Conservation (phyloP, 2,888 invertebrate genomes). For the Stenichneumon culpator region DNA sequence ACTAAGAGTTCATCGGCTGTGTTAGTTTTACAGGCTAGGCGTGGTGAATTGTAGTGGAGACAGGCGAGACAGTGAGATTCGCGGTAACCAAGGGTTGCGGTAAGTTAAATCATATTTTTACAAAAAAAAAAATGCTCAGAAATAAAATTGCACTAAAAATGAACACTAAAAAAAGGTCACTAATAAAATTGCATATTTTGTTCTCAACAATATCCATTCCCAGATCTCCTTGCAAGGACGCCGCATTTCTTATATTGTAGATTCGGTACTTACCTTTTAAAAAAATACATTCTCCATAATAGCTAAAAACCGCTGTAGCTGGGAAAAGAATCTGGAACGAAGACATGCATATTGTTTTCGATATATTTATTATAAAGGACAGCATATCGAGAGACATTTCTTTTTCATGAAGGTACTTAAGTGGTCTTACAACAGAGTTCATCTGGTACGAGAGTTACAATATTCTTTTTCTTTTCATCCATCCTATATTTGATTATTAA, state of each 20-base stretch:
- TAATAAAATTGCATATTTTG: no score
- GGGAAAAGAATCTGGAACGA: neutral
- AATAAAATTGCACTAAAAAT: no score
- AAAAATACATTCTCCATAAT: no score
- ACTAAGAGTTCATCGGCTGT: neutral
- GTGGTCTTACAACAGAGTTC: constrained; percentile 74
- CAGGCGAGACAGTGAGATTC: neutral
- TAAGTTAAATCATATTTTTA: neutral
- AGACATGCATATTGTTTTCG: constrained; percentile 41
- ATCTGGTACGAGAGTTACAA: constrained; percentile 69
- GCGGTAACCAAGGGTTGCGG: neutral
- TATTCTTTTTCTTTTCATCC: constrained; percentile 53
- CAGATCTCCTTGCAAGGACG: no score
- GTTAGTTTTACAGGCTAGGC: neutral
- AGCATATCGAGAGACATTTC: constrained; percentile 76
- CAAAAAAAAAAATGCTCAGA: no score
- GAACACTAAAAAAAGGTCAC: no score
- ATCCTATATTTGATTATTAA: constrained; percentile 55
- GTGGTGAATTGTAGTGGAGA: neutral
- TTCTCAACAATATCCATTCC: no score
- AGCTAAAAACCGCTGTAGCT: no score
- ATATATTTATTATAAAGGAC: constrained; percentile 79
- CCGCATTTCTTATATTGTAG: no score
- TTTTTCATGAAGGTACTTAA: constrained; percentile 73
- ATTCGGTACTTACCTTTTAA: no score